Evolutionary conservation across 2,797 vertebrate species (phyloP).

Genomic region (Takifugu rubripes): DNA sequence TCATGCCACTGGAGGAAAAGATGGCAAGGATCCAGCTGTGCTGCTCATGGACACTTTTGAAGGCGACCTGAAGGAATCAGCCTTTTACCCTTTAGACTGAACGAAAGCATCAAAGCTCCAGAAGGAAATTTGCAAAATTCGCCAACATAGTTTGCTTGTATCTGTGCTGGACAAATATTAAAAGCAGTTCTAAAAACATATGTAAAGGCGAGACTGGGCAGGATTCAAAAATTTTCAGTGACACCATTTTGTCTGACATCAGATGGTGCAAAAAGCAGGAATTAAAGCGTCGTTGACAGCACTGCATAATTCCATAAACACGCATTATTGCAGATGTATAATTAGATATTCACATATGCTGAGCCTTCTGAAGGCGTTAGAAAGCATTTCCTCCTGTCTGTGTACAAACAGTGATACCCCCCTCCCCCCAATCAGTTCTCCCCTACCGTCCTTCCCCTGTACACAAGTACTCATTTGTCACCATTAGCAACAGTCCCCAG

Average conservation of each 20-base stretch:
- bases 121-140: conserved; percentile 6
- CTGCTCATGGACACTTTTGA: conserved; percentile 34
- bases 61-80: conserved; percentile 9
- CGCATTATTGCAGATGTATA: too few relatives aligned
- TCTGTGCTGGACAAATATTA: not conserved
- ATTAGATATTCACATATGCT: not conserved
- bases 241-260: too few relatives aligned
- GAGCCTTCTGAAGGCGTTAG: not conserved
- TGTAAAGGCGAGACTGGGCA: too few relatives aligned
- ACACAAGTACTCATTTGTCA: conserved; percentile 66
- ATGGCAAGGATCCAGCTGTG: conserved; percentile 7
- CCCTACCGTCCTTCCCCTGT: conserved; percentile 34
- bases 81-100: conserved; percentile 22
- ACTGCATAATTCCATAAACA: too few relatives aligned
- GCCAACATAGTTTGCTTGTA: conserved; percentile 2
- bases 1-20: conserved; percentile 7
- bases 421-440: conserved; percentile 21
- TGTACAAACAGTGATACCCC: conserved; percentile 20
- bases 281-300: too few relatives aligned
- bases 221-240: too few relatives aligned
- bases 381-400: conserved; percentile 2
- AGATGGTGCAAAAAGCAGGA: too few relatives aligned
- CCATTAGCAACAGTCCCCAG: conserved; percentile 75
- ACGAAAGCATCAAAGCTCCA: conserved; percentile 22
- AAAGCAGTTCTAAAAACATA: not conserved